phyloP scores from a whole-genome alignment of 2,888 invertebrate genomes.

The Chirona hameri region DNA sequence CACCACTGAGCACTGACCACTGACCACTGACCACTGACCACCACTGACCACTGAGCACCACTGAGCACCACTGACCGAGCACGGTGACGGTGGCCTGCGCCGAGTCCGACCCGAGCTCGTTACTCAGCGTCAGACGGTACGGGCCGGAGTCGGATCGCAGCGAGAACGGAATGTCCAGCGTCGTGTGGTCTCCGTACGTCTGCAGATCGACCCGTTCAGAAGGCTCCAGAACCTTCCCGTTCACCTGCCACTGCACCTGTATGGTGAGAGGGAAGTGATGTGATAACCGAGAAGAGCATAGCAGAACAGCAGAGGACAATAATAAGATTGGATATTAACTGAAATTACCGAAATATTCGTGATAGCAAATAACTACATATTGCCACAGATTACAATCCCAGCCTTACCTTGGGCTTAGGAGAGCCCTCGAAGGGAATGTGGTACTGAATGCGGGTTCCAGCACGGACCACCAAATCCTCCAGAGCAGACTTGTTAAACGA shows the following conservation, averaged over 20 bases:
- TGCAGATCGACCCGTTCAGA: conserved; percentile 74
- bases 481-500: conserved; percentile 82
- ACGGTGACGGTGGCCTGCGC: conserved; percentile 84
- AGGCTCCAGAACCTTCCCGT: conserved; percentile 71
- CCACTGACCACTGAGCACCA: no score
- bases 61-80: conserved; percentile 49
- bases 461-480: conserved; percentile 85
- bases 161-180: conserved; percentile 82
- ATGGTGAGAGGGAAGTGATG: no score
- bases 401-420: conserved; percentile 74
- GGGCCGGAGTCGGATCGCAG: conserved; percentile 76
- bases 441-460: conserved; percentile 90
- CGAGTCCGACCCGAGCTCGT: conserved; percentile 73
- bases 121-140: conserved; percentile 76
- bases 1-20: no score
- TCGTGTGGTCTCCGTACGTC: conserved; percentile 71
- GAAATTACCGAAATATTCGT: no score
- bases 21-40: no score
- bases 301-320: no score
- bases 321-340: no score
- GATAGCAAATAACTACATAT: no score
- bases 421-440: conserved; percentile 92
- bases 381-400: not conserved
- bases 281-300: no score
- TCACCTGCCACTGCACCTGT: conserved; percentile 73